Base-by-base conservation (phyloP, 2,888 invertebrate genomes). In the Diarsia dahlii region DNA sequence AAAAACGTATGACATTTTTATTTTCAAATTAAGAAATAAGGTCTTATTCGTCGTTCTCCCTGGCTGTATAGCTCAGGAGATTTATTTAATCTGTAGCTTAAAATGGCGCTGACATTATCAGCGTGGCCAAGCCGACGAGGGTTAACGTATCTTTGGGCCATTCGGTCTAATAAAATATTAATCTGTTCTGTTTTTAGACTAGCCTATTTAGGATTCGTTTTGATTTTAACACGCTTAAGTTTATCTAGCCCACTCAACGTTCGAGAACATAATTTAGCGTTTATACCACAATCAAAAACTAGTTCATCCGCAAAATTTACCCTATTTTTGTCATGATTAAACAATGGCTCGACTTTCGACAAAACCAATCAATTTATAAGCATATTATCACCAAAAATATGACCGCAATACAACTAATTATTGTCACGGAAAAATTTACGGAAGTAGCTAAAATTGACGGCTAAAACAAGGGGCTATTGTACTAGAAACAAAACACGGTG, bases 61-160 rank as follows among this genome's bases (percentile, higher is more conserved):
- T 62, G 54, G 39, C 54, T n/a, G 83, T 82, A 67, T 63, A 46
- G 28, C 78, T 54, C 62, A 74, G n/a, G 54, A 67, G 64, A 83
- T 80, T 81, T 85, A 76, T 78, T 73, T 81, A 78, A 87, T 86
- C 84, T 80, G 77, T 81, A 81, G 65, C 75, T 80, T 85, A 74
- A 82, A 81, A 85, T 85, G 80, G 82, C 77, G 80, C 82, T 84
- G 85, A 88, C 88, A 87, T 87, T 88, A 87, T 88, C 87, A 68
- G 78, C 58, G 46, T 78, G 69, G 82, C 75, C 82, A 75, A 74
- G 54, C 65, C 74, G 76, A 87, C 87, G 82, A 82, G 85, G 88
- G 87, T 87, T 82, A 84, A 84, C 73, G 66, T 84, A 80, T 81
- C 83, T 86, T 77, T 84, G 71, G 82, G 83, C 82, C 77, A 84